Conservation (phyloP, 2,888 invertebrate species). For the Lithophane leautieri region DNA sequence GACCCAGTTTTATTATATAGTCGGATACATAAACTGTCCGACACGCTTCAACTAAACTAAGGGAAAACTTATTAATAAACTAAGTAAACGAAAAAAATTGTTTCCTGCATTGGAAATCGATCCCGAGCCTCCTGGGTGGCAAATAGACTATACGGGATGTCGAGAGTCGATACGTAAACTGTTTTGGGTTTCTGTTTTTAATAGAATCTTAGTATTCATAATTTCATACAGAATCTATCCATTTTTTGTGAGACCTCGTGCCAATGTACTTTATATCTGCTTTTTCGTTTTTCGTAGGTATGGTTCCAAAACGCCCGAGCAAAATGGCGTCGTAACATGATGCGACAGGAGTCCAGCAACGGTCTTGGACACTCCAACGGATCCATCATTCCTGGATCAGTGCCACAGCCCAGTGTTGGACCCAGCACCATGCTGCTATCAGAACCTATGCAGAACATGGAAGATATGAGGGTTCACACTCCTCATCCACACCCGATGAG, state of each 20-base stretch:
- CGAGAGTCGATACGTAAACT: neutral
- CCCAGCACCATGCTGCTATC: slow-evolving; percentile 76
- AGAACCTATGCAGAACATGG: slow-evolving; percentile 81
- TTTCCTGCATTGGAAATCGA: slow-evolving; percentile 93
- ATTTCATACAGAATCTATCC: neutral
- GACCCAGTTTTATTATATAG: neutral
- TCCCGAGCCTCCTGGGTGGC: slow-evolving; percentile 93
- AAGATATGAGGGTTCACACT: slow-evolving; percentile 83
- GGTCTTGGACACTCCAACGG: slow-evolving; percentile 75
- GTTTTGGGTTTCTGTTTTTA: neutral
- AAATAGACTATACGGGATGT: slow-evolving; percentile 87
- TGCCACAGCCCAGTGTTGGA: slow-evolving; percentile 68
- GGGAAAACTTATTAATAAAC: neutral
- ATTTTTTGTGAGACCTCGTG: neutral
- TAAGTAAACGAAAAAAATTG: neutral
- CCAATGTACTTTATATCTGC: neutral
- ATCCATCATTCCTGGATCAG: slow-evolving; percentile 68
- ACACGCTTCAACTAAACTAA: too few species aligned
- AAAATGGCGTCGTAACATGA: slow-evolving; percentile 98
- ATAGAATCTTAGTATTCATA: neutral
- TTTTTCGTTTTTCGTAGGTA: slow-evolving; percentile 91
- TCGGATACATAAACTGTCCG: neutral
- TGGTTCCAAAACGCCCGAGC: slow-evolving; percentile 99
- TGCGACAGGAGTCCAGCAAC: slow-evolving; percentile 93
- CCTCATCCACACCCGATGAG: slow-evolving; percentile 81